These are phyloP conservation scores for Zeus faber DNA, from an alignment of 2,113 vertebrate species.

Conservation along the genomic window DNA sequence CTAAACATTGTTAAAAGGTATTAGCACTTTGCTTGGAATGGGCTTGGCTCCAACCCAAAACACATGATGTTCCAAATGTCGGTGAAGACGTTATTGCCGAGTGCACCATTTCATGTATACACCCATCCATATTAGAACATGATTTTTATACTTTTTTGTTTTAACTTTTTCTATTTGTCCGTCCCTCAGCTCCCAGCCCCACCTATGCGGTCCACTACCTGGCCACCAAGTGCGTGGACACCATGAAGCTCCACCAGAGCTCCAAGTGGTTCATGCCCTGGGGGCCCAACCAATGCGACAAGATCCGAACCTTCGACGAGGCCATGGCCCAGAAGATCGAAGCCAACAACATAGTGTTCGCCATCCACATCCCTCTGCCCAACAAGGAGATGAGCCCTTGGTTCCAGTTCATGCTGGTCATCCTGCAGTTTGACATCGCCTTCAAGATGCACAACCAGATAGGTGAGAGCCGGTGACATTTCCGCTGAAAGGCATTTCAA, in stretches of 20 bases:
- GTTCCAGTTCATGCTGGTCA: constrained; percentile 98
- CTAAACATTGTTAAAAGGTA: constrained; percentile 43
- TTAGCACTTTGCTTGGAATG: constrained; percentile 39
- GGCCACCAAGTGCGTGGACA: constrained; percentile 91
- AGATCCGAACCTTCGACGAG: constrained; percentile 86
- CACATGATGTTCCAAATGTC: too few relatives aligned
- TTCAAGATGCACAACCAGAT: constrained; percentile 93
- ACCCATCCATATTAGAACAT: too few relatives aligned
- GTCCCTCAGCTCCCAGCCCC: constrained; percentile 85
- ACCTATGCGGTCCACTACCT: constrained; percentile 81
- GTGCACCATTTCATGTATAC: too few relatives aligned
- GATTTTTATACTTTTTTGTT: too few relatives aligned
- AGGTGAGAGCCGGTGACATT: too few relatives aligned
- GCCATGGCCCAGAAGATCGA: constrained; percentile 85
- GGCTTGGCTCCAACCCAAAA: constrained; percentile 28
- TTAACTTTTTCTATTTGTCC: too few relatives aligned
- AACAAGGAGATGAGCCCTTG: constrained; percentile 95
- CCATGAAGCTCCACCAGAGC: constrained; percentile 76
- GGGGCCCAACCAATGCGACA: constrained; percentile 86
- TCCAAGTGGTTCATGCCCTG: constrained; percentile 91
- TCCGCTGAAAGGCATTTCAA: too few relatives aligned
- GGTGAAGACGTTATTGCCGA: too few relatives aligned
- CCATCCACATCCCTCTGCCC: constrained; percentile 85
- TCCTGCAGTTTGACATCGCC: constrained; percentile 93
- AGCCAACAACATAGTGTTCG: constrained; percentile 95